phyloP scores from a whole-genome alignment of 2,113 vertebrate species.

The Panthera tigris region DNA sequence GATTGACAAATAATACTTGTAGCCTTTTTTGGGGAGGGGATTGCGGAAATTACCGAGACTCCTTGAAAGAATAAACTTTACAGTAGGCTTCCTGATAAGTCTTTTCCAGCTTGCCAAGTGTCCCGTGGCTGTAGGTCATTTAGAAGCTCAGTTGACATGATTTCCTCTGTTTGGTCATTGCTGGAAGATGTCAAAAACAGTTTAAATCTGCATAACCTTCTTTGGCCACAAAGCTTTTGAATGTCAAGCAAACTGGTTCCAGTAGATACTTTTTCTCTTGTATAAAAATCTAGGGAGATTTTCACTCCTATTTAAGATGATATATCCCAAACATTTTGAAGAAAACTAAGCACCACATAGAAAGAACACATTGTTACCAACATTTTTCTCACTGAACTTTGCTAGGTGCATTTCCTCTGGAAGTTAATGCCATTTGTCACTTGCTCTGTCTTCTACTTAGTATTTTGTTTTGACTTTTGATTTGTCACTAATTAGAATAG shows the following conservation, averaged over 20 bases:
- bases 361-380: neutral
- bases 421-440: neutral
- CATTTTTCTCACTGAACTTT: neutral
- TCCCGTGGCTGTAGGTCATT: neutral
- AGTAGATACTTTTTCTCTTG: neutral
- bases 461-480: neutral
- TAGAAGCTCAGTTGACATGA: neutral
- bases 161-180: neutral
- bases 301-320: neutral
- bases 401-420: neutral
- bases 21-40: neutral
- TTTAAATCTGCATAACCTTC: neutral
- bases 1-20: neutral
- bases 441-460: neutral
- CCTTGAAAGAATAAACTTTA: neutral
- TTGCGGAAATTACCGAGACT: neutral
- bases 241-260: neutral
- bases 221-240: neutral
- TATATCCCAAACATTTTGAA: neutral
- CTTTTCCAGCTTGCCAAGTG: neutral
- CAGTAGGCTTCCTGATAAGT: neutral
- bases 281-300: neutral
- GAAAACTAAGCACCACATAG: neutral
- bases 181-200: constrained; percentile 1
- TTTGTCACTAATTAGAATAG: neutral